Conservation (phyloP, 2,888 invertebrate species). For the Autographa gamma region DNA sequence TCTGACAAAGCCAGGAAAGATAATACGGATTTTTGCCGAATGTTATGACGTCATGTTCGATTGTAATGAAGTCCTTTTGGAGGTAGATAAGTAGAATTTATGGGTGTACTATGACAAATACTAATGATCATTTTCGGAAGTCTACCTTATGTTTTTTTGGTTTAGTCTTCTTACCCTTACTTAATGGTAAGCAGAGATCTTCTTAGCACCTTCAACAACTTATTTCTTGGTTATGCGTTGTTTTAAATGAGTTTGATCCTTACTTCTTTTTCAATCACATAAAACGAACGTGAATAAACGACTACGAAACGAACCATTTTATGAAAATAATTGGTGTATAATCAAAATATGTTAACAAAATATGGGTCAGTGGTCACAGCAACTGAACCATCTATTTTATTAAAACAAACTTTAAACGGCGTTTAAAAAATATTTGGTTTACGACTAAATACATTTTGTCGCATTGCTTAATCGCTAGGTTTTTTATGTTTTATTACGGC, state of each 20-base stretch:
- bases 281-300: neutral
- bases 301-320: neutral
- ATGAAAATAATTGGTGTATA: conserved; percentile 1
- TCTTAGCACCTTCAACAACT: too few species aligned
- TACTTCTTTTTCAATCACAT: neutral
- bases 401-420: neutral
- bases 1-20: conserved; percentile 31
- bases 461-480: neutral
- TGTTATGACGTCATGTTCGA: conserved; percentile 10
- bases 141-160: neutral
- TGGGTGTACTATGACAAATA: neutral
- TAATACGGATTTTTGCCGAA: conserved; percentile 18
- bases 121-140: neutral
- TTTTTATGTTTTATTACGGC: conserved; percentile 1
- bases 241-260: too few species aligned
- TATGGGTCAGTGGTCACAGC: neutral
- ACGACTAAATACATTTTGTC: neutral
- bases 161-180: too few species aligned
- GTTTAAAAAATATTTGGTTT: neutral
- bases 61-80: conserved; percentile 11
- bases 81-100: neutral
- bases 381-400: neutral
- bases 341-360: neutral
- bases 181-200: too few species aligned
- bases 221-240: too few species aligned